Evolutionary conservation across 2,797 vertebrate species (phyloP).

Genomic region (Diglossa cyanea): DNA sequence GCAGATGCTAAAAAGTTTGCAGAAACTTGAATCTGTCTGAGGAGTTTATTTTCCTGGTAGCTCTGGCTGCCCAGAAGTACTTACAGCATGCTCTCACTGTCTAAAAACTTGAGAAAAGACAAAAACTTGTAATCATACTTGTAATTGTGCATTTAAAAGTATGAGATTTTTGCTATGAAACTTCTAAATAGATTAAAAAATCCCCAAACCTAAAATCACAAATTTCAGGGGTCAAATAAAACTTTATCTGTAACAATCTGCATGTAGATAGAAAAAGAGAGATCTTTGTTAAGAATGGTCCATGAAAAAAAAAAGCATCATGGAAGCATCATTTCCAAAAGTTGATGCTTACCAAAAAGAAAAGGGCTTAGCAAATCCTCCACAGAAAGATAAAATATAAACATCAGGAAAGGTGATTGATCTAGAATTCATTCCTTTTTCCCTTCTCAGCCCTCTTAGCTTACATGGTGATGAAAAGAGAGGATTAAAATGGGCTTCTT

Average conservation of each 20-base stretch:
- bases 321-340: not conserved
- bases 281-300: not conserved
- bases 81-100: not conserved
- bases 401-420: not conserved
- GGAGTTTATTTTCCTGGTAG: not conserved
- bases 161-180: not conserved
- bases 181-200: not conserved
- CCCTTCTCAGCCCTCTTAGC: not conserved
- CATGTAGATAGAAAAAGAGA: not conserved
- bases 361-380: not conserved
- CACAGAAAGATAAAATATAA: not conserved
- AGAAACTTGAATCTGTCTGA: not conserved
- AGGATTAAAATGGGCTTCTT: conserved; percentile 3
- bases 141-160: not conserved
- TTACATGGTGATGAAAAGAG: not conserved
- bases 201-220: not conserved
- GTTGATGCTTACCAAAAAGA: not conserved
- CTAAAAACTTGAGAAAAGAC: not conserved
- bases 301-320: not conserved
- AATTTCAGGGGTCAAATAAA: not conserved
- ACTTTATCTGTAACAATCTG: not conserved
- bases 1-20: not conserved
- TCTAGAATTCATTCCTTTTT: not conserved
- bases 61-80: not conserved
- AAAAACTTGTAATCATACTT: not conserved